A percentile compares a stretch with the other conserved stretches of the same genome.
These are phyloP conservation scores for Tetragonula clypearis DNA, from an alignment of 1,140 invertebrate species.

Conservation along the genomic window DNA sequence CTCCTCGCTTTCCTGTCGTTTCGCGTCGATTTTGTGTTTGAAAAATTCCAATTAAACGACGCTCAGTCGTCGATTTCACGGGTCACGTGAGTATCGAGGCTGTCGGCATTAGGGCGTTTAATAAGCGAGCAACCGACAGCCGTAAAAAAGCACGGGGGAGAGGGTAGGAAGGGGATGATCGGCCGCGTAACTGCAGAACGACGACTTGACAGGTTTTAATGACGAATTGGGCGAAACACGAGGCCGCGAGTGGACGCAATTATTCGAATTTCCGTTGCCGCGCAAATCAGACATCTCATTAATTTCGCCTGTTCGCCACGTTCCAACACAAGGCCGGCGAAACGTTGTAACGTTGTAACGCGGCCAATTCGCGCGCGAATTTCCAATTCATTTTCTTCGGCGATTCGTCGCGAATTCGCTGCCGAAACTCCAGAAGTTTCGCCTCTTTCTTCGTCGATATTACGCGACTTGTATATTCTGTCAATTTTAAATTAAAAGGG, in stretches of 20 bases:
- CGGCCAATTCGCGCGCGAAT: not conserved
- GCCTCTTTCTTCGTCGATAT: not conserved
- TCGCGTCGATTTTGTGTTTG: not conserved
- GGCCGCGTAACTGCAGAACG: not conserved
- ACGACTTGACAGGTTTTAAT: not conserved
- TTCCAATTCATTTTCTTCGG: not conserved
- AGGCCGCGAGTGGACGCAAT: not conserved
- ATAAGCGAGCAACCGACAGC: not conserved
- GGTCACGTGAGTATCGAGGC: not conserved
- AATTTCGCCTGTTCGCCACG: not conserved
- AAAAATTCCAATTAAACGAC: not conserved
- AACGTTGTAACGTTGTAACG: not conserved
- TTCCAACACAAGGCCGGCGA: not conserved
- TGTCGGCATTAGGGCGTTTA: not conserved
- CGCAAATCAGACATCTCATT: constrained; percentile 24
- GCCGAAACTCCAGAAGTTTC: no score
- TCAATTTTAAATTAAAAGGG: not conserved
- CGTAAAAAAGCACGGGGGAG: not conserved
- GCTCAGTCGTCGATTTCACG: not conserved
- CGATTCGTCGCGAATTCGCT: not conserved
- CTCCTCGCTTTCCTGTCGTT: not conserved
- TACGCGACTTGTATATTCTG: not conserved
- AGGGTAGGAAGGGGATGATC: not conserved
- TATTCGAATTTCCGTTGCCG: not conserved
- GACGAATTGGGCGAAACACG: not conserved